A percentile compares a stretch with the other conserved stretches of the same genome.
These are phyloP conservation scores for Percopsis omiscomaycus DNA, from an alignment of 2,797 vertebrate genomes.

Conservation along the genomic window DNA sequence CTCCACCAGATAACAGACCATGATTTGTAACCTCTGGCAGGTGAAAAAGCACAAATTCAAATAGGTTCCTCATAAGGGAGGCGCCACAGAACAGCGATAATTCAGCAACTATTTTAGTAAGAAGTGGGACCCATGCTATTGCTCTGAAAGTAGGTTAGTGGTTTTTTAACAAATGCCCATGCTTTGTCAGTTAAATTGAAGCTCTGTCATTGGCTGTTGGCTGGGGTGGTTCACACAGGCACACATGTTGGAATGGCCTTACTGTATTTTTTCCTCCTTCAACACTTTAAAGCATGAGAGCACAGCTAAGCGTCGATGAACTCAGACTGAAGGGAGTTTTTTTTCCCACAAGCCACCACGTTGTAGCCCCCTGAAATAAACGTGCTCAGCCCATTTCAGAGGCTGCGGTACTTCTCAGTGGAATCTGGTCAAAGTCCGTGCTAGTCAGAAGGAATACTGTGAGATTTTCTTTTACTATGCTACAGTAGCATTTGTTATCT, in stretches of 20 bases:
- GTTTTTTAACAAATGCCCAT: constrained; percentile 72
- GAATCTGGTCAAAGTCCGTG: neutral
- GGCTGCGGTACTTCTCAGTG: constrained; percentile 2
- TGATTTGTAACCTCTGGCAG: neutral
- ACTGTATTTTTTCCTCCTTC: constrained; percentile 30
- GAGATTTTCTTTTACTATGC: too few relatives aligned
- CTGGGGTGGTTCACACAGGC: constrained; percentile 63
- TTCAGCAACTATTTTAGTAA: constrained; percentile 33
- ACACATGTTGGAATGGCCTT: constrained; percentile 55
- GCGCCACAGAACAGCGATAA: constrained; percentile 35
- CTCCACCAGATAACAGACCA: constrained; percentile 2
- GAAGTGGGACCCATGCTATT: constrained; percentile 6
- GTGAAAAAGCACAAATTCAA: neutral
- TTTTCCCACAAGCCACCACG: constrained; percentile 64
- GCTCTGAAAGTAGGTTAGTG: constrained; percentile 73
- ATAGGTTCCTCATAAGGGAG: too few relatives aligned
- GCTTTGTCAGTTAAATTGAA: constrained; percentile 69
- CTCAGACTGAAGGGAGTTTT: constrained; percentile 26
- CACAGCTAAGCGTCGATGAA: constrained; percentile 28
- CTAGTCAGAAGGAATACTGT: neutral
- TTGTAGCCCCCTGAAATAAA: constrained; percentile 20
- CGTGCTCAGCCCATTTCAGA: constrained; percentile 6
- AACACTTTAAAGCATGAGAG: constrained; percentile 63
- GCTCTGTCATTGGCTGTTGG: constrained; percentile 62
- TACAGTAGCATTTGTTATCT: too few relatives aligned